Percentiles rank a stretch among this genome's conserved stretches.
phyloP scores from a whole-genome alignment of 2,888 invertebrate species.

The Drosophila stalkeri region DNA sequence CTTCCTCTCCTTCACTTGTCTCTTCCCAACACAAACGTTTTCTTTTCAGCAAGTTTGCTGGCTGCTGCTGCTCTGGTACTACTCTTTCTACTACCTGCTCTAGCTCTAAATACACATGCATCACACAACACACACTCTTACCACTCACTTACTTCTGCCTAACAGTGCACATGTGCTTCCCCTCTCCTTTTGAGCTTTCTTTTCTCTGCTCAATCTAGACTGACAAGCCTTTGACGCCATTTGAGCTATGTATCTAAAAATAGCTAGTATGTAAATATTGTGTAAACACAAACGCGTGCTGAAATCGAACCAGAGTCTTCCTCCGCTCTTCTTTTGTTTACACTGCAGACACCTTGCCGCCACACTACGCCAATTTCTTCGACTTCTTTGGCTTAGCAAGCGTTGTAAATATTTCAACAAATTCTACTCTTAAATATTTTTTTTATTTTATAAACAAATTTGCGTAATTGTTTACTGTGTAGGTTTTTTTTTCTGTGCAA shows the following conservation, averaged over 20 bases:
- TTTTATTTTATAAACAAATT: background rate
- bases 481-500: slow-evolving; percentile 1
- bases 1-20: too few species aligned
- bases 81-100: too few species aligned
- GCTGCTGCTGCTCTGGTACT: too few species aligned
- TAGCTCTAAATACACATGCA: background rate
- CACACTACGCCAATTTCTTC: background rate
- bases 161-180: background rate
- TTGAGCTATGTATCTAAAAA: background rate
- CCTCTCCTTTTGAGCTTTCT: background rate
- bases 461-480: background rate
- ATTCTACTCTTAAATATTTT: background rate
- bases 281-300: background rate
- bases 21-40: too few species aligned
- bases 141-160: background rate
- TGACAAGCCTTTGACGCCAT: background rate
- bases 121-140: background rate
- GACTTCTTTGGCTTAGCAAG: background rate
- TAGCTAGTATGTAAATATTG: background rate
- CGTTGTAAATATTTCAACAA: background rate
- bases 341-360: background rate
- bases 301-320: background rate
- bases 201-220: background rate
- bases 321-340: background rate
- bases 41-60: too few species aligned